phyloP scores from a whole-genome alignment of 2,797 vertebrate genomes.

The Coreius guichenoti region DNA sequence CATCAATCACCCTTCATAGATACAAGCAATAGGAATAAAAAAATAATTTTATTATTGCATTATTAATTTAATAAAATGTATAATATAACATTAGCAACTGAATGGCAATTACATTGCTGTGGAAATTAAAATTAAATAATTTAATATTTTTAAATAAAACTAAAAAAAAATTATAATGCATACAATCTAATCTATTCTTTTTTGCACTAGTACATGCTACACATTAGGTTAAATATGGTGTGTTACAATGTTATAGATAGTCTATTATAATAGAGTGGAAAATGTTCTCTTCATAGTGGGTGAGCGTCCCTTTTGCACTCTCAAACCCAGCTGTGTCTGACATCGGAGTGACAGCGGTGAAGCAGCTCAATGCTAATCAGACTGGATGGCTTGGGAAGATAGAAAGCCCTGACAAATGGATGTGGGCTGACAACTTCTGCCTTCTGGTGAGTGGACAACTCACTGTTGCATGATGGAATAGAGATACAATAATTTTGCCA shows the following conservation, averaged over 20 bases:
- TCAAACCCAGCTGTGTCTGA: conserved; percentile 90
- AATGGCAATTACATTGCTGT: not conserved
- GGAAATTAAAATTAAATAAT: not conserved
- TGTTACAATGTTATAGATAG: conserved; percentile 8
- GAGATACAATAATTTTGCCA: conserved; percentile 4
- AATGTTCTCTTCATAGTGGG: conserved; percentile 82
- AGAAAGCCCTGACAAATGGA: conserved; percentile 80
- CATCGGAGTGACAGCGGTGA: conserved; percentile 89
- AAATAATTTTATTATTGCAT: not conserved
- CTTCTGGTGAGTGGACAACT: conserved; percentile 84
- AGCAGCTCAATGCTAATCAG: conserved; percentile 81
- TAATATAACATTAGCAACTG: not conserved
- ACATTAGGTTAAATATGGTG: not conserved
- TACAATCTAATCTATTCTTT: not conserved
- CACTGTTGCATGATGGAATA: conserved; percentile 35
- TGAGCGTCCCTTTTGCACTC: conserved; percentile 95
- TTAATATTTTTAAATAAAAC: not conserved
- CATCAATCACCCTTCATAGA: conserved; percentile 16
- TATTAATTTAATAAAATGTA: not conserved
- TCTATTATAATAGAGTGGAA: conserved; percentile 8
- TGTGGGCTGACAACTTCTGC: conserved; percentile 94
- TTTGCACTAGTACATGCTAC: not conserved
- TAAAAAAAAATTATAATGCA: not conserved
- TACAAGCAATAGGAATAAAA: not conserved
- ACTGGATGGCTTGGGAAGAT: conserved; percentile 90